Evolutionary conservation across 2,797 vertebrate genomes (phyloP).

Genomic region (Gymnocypris eckloni): DNA sequence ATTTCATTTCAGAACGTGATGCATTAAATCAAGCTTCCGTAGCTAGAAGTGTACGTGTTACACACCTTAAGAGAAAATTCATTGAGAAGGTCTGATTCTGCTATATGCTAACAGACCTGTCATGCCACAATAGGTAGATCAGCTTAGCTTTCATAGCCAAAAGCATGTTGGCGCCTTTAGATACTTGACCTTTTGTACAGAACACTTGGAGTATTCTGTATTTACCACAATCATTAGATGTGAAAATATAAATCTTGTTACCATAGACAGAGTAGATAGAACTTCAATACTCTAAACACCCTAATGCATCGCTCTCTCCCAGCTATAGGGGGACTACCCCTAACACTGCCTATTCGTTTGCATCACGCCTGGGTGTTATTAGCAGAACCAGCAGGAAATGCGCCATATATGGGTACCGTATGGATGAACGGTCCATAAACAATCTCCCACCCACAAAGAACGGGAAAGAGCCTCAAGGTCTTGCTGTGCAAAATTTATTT

Average conservation of each 20-base stretch:
- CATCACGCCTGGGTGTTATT: slow-evolving; percentile 54
- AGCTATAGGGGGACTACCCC: slow-evolving; percentile 21
- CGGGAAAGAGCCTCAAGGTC: slow-evolving; percentile 50
- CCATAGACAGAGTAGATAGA: neutral
- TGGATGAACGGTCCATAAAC: slow-evolving; percentile 49
- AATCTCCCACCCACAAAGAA: slow-evolving; percentile 12
- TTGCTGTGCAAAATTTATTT: slow-evolving; percentile 61
- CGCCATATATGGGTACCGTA: slow-evolving; percentile 46
- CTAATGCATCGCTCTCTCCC: slow-evolving; percentile 42
- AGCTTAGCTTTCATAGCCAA: neutral
- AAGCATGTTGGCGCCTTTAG: neutral
- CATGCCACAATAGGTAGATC: neutral
- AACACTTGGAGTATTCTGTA: neutral
- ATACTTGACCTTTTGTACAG: neutral
- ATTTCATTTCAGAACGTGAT: neutral
- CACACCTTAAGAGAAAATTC: neutral
- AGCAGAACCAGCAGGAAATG: slow-evolving; percentile 23
- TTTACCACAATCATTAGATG: neutral
- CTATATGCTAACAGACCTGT: neutral
- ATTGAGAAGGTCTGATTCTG: neutral
- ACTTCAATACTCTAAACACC: slow-evolving; percentile 45
- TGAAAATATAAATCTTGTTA: slow-evolving; percentile 4
- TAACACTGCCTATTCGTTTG: slow-evolving; percentile 60
- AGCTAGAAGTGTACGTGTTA: neutral
- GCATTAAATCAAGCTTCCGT: neutral